Evolutionary conservation across 2,888 invertebrate genomes (phyloP).

Genomic region (Scaptomyza parva): DNA sequence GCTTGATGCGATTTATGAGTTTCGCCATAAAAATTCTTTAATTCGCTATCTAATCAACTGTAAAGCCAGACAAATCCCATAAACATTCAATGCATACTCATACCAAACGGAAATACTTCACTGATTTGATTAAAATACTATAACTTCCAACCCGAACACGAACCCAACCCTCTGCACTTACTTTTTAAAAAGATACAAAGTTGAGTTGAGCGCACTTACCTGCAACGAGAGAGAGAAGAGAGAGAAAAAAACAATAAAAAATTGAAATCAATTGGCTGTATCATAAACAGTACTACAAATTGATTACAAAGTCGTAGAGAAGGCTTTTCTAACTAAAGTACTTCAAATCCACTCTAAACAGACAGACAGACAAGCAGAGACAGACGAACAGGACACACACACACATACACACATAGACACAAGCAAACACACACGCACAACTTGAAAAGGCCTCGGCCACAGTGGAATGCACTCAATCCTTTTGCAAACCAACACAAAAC

Average conservation of each 20-base stretch:
- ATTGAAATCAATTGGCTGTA: constrained; percentile 58
- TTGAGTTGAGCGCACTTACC: constrained; percentile 49
- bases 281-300: constrained; percentile 56
- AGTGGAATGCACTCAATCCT: constrained; percentile 66
- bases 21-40: no score
- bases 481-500: constrained; percentile 11
- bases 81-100: background rate
- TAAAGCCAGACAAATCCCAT: background rate
- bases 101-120: background rate
- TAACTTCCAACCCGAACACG: no score
- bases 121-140: constrained; percentile 3
- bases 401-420: background rate
- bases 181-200: constrained; percentile 48
- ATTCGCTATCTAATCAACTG: background rate
- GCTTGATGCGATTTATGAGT: no score
- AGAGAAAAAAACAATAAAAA: constrained; percentile 48
- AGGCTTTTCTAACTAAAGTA: constrained; percentile 43
- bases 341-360: constrained; percentile 41
- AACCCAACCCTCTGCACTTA: constrained; percentile 31
- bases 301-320: constrained; percentile 53
- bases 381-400: constrained; percentile 17
- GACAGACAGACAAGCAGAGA: constrained; percentile 19
- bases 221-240: constrained; percentile 44
- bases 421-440: constrained; percentile 17
- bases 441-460: constrained; percentile 54